Percentiles rank a stretch among this genome's conserved stretches.
Evolutionary conservation across 2,113 vertebrate genomes (phyloP).

Genomic region (Anser brachyrhynchus): DNA sequence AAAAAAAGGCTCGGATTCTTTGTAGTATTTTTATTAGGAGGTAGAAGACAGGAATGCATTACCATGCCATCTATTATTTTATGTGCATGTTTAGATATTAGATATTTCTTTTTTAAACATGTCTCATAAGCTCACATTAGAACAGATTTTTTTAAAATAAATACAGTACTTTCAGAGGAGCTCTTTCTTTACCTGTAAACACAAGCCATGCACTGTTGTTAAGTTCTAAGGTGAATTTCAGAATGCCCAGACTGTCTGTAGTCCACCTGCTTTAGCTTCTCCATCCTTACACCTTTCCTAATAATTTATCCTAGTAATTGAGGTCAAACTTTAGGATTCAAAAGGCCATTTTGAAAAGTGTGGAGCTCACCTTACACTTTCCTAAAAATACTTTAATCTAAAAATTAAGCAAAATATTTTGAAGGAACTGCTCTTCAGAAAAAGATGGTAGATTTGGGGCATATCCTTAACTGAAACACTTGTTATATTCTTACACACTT

Average conservation of each 20-base stretch:
- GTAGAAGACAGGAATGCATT: background rate
- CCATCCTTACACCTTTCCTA: background rate
- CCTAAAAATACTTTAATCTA: background rate
- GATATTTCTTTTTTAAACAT: background rate
- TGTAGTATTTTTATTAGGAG: background rate
- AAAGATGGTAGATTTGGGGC: background rate
- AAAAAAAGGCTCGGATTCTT: background rate
- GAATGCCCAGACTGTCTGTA: background rate
- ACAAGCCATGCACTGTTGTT: background rate
- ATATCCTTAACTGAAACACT: background rate
- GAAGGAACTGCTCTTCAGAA: background rate
- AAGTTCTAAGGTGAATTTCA: background rate
- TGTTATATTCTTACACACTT: background rate
- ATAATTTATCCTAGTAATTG: background rate
- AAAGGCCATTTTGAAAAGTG: background rate
- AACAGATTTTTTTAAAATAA: background rate
- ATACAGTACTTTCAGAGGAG: background rate
- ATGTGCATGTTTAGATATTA: background rate
- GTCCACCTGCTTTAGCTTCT: background rate
- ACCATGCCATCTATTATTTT: background rate
- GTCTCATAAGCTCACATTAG: background rate
- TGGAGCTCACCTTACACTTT: background rate
- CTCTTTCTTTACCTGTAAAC: background rate
- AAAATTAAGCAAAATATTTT: background rate
- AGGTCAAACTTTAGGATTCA: background rate